Evolutionary conservation across 2,113 vertebrate genomes (phyloP).

Genomic region (Scophthalmus maximus): DNA sequence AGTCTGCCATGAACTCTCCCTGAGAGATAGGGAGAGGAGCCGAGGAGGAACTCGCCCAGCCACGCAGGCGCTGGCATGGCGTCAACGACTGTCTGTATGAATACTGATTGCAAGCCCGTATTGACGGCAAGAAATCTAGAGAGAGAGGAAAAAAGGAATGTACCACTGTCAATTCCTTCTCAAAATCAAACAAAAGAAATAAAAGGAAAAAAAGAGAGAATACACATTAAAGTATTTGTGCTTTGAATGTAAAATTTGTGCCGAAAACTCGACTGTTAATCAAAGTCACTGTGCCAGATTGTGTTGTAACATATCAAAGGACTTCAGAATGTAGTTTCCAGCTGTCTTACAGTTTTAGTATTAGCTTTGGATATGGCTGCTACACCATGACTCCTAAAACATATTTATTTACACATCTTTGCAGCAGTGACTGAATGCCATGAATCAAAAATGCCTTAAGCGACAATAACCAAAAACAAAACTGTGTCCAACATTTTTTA

Average conservation of each 20-base stretch:
- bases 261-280: too few relatives aligned
- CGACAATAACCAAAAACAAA: neutral
- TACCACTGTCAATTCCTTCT: conserved; percentile 43
- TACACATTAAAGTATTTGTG: too few relatives aligned
- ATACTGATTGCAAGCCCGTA: conserved; percentile 70
- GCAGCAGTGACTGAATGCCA: neutral
- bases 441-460: neutral
- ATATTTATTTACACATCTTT: too few relatives aligned
- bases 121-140: conserved; percentile 45
- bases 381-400: neutral
- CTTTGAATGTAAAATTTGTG: too few relatives aligned
- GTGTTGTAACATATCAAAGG: too few relatives aligned
- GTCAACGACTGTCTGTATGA: conserved; percentile 67
- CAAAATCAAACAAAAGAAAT: conserved; percentile 44
- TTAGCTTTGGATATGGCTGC: neutral
- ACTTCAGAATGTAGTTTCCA: neutral
- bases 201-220: neutral
- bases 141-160: conserved; percentile 26
- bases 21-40: conserved; percentile 62
- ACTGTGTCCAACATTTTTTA: too few relatives aligned
- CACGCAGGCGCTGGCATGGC: conserved; percentile 63
- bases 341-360: neutral
- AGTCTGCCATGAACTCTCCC: conserved; percentile 73
- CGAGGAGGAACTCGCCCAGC: conserved; percentile 61
- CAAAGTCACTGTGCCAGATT: too few relatives aligned